Percentiles rank a stretch among this genome's conserved stretches.
phyloP scores from a whole-genome alignment of 2,888 invertebrate species.

The Villa cingulata region DNA sequence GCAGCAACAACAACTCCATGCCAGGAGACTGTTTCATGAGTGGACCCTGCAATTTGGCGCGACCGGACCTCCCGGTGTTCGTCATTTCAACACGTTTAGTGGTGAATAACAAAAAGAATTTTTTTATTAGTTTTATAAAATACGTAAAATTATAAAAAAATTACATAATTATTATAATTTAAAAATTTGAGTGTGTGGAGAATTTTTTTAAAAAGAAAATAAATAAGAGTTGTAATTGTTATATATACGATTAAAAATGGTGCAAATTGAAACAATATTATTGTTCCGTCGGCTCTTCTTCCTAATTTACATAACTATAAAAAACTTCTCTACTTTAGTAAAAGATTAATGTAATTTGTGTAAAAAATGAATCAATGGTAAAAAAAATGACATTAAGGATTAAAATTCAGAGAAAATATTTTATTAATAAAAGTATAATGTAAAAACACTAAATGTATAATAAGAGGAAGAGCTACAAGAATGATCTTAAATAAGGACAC shows the following conservation, averaged over 20 bases:
- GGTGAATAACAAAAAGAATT: slow-evolving; percentile 24
- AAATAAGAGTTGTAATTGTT: too few species aligned
- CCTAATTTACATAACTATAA: not conserved
- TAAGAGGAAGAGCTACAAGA: not conserved
- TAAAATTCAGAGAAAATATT: not conserved
- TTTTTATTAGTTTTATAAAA: slow-evolving; percentile 1
- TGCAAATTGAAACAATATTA: not conserved
- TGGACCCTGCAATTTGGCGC: slow-evolving; percentile 37
- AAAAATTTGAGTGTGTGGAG: not conserved
- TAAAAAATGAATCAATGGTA: not conserved
- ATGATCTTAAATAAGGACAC: slow-evolving; percentile 3
- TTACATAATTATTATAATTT: not conserved
- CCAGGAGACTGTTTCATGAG: slow-evolving; percentile 35
- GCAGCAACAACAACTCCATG: slow-evolving; percentile 36
- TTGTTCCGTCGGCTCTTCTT: not conserved
- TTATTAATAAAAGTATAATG: slow-evolving; percentile 3
- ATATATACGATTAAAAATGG: too few species aligned
- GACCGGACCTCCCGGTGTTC: slow-evolving; percentile 27
- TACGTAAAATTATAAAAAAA: slow-evolving; percentile 8
- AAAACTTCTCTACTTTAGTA: not conserved
- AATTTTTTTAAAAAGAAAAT: not conserved
- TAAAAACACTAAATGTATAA: not conserved
- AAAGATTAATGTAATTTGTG: not conserved
- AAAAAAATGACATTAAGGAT: too few species aligned
- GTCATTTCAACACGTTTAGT: slow-evolving; percentile 35